phyloP scores from a whole-genome alignment of 2,797 vertebrate genomes.

The Cryptoprocta ferox region DNA sequence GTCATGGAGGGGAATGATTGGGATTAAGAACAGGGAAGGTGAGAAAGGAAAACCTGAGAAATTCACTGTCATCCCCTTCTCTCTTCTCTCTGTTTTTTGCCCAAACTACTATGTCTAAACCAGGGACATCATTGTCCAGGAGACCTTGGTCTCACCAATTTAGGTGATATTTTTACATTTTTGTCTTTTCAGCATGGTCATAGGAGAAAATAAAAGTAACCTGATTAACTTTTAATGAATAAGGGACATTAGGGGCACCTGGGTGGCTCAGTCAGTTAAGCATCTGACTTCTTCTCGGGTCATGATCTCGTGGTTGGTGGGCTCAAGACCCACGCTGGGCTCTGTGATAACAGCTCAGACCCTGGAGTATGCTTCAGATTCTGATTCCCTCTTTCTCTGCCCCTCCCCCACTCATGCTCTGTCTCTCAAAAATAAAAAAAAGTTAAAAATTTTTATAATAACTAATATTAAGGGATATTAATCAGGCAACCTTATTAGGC shows the following conservation, averaged over 20 bases:
- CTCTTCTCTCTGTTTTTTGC: background rate
- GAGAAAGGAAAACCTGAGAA: background rate
- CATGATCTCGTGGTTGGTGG: no score
- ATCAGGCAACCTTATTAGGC: background rate
- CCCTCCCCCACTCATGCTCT: no score
- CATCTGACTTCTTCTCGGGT: no score
- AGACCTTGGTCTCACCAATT: background rate
- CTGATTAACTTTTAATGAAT: background rate
- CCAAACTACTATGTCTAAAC: background rate
- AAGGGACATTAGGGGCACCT: background rate
- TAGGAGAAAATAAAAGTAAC: background rate
- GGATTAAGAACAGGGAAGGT: background rate
- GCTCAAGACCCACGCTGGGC: fast-evolving
- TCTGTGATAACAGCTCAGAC: no score
- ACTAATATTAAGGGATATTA: background rate
- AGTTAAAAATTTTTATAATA: no score
- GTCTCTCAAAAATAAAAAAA: no score
- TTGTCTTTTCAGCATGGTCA: background rate
- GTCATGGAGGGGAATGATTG: background rate
- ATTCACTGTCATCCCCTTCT: background rate
- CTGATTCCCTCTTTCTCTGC: no score
- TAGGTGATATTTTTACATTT: background rate
- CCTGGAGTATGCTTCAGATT: no score
- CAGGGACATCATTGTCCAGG: background rate
- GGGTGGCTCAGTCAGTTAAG: no score